These are phyloP conservation scores for Microlaimidae sp. DNA, from an alignment of 2,888 invertebrate genomes.

Conservation along the genomic window DNA sequence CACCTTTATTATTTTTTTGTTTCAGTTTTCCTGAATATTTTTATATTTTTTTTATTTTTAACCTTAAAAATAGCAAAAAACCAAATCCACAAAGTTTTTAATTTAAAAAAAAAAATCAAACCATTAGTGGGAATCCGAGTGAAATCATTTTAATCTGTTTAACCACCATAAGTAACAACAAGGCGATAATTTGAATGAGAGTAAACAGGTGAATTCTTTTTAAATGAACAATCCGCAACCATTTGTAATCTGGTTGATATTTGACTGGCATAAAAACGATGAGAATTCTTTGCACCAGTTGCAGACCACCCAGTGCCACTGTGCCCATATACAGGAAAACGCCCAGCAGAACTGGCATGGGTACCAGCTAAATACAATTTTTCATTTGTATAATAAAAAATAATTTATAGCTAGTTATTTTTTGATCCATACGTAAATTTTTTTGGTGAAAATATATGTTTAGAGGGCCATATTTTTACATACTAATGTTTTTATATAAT, in stretches of 20 bases:
- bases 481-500: too few relatives aligned
- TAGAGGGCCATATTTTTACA: too few relatives aligned
- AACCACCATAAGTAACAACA: conserved; percentile 37
- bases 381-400: neutral
- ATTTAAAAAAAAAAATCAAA: neutral
- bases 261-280: conserved; percentile 34
- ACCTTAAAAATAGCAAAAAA: too few relatives aligned
- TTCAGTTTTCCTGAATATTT: too few relatives aligned
- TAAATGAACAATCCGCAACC: conserved; percentile 28
- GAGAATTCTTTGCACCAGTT: conserved; percentile 27
- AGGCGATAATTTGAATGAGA: conserved; percentile 37
- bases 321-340: conserved; percentile 42
- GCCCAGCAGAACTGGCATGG: conserved; percentile 40
- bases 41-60: too few relatives aligned
- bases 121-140: conserved; percentile 29
- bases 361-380: conserved; percentile 31
- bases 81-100: neutral
- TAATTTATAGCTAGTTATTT: too few relatives aligned
- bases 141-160: conserved; percentile 30
- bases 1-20: too few relatives aligned
- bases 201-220: conserved; percentile 39
- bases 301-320: conserved; percentile 35
- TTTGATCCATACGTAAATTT: too few relatives aligned
- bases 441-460: too few relatives aligned
- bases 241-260: conserved; percentile 30